Base-by-base conservation (phyloP, 1,140 invertebrate genomes). In the Drosophila ambigua region DNA sequence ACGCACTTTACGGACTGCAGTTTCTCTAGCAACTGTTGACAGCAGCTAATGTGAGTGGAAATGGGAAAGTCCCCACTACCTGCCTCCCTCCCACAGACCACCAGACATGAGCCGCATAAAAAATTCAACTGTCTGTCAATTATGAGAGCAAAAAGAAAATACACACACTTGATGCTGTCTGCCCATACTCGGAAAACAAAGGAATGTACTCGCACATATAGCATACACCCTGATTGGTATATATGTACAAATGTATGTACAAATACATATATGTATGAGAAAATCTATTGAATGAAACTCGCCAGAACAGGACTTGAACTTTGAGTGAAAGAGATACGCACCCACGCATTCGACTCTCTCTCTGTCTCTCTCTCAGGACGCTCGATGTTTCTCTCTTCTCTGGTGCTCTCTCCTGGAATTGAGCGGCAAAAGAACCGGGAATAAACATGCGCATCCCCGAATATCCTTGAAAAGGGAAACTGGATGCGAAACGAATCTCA, bases 381-480 rank as follows among this genome's bases (percentile, higher is more conserved):
- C 23, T 24, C 23, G 3, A 24, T 24, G 31, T 26, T 15, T 24
- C 20, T 11, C 20, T 13, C 23, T 55, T 57, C 28, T 64, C 63
- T 53, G 53, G 39, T 48, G 11, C 35, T 39, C 35, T 39, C 35
- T 65, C 72, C 83, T 89, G 84, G 83, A 89, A 79, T 79, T 88
- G 83, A 88, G 84, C 68, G 71, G 59, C 77, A 72, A 72, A 78
- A 63, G 60, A 73, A 87, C 77, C 83, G 83, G 83, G 79, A 87
- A 87, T 81, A 87, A 87, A 88, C 83, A 87, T 87, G 83, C 83
- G 83, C 83, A 87, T 87, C 83, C 83, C 75, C 63, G 83, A 61
- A 77, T 88, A 87, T 87, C 79, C 83, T 83, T 87, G 83, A 87
- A 87, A 87, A 76, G 45, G 50, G 58, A 49, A 57, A 45, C 77